Conservation (phyloP, 35 echinoderm and acorn worm genomes). For the Lytechinus variegatus region DNA sequence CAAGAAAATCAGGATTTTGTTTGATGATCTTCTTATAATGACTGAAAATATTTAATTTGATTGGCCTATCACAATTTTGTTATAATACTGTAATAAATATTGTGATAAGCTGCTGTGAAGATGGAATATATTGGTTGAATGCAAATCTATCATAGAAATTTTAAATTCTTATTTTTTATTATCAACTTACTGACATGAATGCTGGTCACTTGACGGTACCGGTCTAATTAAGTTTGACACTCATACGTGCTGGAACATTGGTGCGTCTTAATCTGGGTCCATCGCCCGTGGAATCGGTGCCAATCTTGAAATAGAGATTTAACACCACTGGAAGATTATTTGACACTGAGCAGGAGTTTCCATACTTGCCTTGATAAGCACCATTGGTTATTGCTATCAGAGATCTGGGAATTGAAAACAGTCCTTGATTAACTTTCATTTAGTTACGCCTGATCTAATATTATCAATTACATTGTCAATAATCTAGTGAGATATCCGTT, state of each 20-base stretch:
- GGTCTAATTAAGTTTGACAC: conserved; percentile 1
- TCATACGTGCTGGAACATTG: neutral
- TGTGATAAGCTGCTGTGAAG: too few species aligned
- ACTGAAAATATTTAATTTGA: too few species aligned
- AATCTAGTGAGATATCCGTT: neutral
- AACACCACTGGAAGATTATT: neutral
- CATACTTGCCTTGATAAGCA: neutral
- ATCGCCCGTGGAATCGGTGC: neutral
- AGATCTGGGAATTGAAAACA: neutral
- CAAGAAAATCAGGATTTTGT: too few species aligned
- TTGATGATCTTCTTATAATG: too few species aligned
- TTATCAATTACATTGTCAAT: neutral
- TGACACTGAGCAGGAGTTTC: neutral
- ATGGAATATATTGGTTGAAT: too few species aligned
- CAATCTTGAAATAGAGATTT: neutral
- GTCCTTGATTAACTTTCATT: neutral
- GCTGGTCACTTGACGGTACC: neutral
- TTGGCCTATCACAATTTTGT: too few species aligned
- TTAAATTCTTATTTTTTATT: too few species aligned
- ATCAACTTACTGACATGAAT: neutral
- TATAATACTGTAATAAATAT: too few species aligned
- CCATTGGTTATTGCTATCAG: neutral
- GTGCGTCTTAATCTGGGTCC: neutral
- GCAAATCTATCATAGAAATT: too few species aligned
- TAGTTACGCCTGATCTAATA: neutral